Conservation (phyloP, 1,140 invertebrate species). For the Drosophila aff. region DNA sequence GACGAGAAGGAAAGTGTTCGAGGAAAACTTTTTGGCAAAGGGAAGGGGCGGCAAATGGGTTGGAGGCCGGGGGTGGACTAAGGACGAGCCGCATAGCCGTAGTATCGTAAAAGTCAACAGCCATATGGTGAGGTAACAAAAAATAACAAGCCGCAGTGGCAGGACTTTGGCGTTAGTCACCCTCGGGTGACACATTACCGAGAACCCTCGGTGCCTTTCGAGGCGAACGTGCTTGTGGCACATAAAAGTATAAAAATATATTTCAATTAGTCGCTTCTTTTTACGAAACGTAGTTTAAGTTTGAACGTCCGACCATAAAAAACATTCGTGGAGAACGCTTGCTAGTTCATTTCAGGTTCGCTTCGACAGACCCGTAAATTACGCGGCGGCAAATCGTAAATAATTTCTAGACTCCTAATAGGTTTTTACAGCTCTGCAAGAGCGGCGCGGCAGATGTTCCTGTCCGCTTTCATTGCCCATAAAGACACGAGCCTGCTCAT, state of each 20-base stretch:
- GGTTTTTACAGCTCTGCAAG: constrained; percentile 50
- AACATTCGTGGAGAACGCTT: constrained; percentile 54
- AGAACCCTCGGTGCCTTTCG: constrained; percentile 27
- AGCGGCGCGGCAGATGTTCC: constrained; percentile 59
- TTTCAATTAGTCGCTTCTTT: constrained; percentile 74
- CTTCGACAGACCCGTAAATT: constrained; percentile 71
- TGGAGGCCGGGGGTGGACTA: not conserved
- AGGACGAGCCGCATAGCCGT: constrained; percentile 14
- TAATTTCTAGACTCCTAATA: constrained; percentile 76
- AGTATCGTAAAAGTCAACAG: constrained; percentile 73
- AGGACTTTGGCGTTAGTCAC: constrained; percentile 45
- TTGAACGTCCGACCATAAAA: constrained; percentile 65
- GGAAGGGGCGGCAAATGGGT: constrained; percentile 8
- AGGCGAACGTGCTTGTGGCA: constrained; percentile 50
- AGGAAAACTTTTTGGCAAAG: constrained; percentile 39
- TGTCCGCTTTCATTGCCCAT: constrained; percentile 40
- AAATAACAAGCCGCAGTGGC: constrained; percentile 67
- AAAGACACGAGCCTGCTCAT: constrained; percentile 44
- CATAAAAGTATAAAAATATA: constrained; percentile 70
- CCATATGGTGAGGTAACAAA: constrained; percentile 81
- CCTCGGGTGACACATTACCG: constrained; percentile 64
- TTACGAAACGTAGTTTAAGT: constrained; percentile 54
- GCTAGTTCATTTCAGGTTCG: constrained; percentile 65
- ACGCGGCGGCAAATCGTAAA: constrained; percentile 71
- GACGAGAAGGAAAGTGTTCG: constrained; percentile 51